phyloP scores from a whole-genome alignment of 2,113 vertebrate genomes.

The Myotis lucifugus region DNA sequence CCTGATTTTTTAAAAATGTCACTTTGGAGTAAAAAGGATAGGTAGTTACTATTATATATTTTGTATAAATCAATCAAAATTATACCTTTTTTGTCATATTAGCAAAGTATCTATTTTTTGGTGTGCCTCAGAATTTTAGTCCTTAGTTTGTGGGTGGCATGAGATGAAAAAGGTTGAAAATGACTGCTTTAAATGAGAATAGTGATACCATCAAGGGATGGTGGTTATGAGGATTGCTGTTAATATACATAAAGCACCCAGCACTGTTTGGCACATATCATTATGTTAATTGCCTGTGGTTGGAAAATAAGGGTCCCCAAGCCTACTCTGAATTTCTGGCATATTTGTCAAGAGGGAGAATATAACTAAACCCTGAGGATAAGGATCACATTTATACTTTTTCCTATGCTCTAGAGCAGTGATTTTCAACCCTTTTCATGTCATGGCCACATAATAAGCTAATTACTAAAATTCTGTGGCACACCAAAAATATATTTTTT shows the following conservation, averaged over 20 bases:
- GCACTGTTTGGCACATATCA: neutral
- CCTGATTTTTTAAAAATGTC: neutral
- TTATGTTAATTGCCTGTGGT: neutral
- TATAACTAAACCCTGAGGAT: neutral
- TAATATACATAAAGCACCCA: fast-evolving
- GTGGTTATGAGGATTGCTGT: neutral
- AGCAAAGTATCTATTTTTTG: neutral
- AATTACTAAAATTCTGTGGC: neutral
- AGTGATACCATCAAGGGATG: neutral
- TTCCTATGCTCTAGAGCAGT: neutral
- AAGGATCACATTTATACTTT: neutral
- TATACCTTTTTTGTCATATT: neutral
- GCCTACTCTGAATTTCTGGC: neutral
- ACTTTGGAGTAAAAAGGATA: neutral
- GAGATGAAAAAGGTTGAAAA: neutral
- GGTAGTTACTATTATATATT: neutral
- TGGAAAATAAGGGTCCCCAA: neutral
- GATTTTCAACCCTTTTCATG: neutral
- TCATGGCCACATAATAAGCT: neutral
- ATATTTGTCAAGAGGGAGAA: neutral
- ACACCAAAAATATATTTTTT: neutral
- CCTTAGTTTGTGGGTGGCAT: neutral
- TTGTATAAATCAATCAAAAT: neutral
- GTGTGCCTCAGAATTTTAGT: neutral
- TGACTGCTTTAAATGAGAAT: neutral